A percentile compares a stretch with the other conserved stretches of the same genome.
These are phyloP conservation scores for Drosophila trapezifrons DNA, from an alignment of 1,140 invertebrate species.

Conservation along the genomic window DNA sequence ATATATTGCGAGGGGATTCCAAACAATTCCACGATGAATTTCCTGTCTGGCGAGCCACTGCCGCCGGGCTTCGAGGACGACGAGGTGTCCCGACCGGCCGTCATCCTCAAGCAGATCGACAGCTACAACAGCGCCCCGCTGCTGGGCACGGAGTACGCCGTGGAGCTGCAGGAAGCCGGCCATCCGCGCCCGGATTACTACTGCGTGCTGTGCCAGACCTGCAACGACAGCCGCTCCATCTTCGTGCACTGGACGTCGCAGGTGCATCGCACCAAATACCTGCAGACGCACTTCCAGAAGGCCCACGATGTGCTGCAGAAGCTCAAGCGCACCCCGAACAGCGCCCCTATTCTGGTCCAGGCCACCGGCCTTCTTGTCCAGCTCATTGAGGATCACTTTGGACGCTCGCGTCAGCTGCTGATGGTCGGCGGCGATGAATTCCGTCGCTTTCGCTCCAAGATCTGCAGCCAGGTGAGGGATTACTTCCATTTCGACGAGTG, in stretches of 20 bases:
- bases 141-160: conserved; percentile 89
- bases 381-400: conserved; percentile 62
- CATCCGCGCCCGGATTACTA: conserved; percentile 88
- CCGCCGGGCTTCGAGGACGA: conserved; percentile 90
- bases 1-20: conserved; percentile 4
- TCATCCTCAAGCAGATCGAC: conserved; percentile 86
- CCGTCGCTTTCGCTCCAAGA: conserved; percentile 58
- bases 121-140: conserved; percentile 84
- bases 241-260: conserved; percentile 90
- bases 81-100: conserved; percentile 85
- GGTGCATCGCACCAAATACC: conserved; percentile 88
- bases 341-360: conserved; percentile 12
- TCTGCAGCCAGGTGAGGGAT: conserved; percentile 84
- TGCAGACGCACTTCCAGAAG: conserved; percentile 83
- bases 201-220: conserved; percentile 90
- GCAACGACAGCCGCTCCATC: conserved; percentile 90
- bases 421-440: conserved; percentile 55
- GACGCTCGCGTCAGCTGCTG: conserved; percentile 39
- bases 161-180: conserved; percentile 88
- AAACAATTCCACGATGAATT: conserved; percentile 58
- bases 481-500: conserved; percentile 84
- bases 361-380: conserved; percentile 49
- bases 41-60: conserved; percentile 88
- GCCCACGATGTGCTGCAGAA: conserved; percentile 49
- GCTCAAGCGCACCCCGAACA: conserved; percentile 26